phyloP scores from a whole-genome alignment of 2,888 invertebrate species.

The Pandemis cinnamomeana region DNA sequence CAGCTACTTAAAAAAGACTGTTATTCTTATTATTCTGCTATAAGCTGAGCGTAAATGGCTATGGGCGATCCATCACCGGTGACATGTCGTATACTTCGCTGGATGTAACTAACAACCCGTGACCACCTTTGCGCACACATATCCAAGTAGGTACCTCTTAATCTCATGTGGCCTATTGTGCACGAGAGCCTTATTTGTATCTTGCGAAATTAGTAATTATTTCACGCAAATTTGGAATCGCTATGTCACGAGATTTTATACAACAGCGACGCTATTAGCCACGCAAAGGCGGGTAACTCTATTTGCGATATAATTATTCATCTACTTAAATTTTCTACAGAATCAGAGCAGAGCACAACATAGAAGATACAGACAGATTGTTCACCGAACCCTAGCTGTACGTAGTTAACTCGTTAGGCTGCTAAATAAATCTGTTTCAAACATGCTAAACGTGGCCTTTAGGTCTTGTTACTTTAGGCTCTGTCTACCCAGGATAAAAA shows the following conservation, averaged over 20 bases:
- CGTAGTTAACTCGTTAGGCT: neutral
- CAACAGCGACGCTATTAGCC: neutral
- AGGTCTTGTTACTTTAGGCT: too few species aligned
- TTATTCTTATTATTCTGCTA: neutral
- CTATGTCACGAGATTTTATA: neutral
- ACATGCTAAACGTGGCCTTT: too few species aligned
- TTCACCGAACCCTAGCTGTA: neutral
- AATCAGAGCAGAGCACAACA: too few species aligned
- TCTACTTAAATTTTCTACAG: too few species aligned
- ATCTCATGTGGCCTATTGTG: constrained; percentile 1
- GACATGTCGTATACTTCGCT: constrained; percentile 1
- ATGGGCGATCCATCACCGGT: constrained; percentile 15
- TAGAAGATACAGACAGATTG: too few species aligned
- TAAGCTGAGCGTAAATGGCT: neutral
- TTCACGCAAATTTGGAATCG: neutral
- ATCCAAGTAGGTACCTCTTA: neutral
- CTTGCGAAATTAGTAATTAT: neutral
- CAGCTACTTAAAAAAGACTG: too few species aligned
- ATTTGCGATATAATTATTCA: neutral
- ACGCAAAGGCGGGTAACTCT: neutral
- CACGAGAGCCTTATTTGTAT: neutral
- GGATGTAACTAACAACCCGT: constrained; percentile 17
- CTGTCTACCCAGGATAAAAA: too few species aligned
- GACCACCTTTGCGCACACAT: constrained; percentile 10
- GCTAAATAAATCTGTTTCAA: too few species aligned